Percentiles rank a stretch among this genome's conserved stretches.
These are phyloP conservation scores for Emys orbicularis DNA, from an alignment of 2,797 vertebrate species.

Conservation along the genomic window DNA sequence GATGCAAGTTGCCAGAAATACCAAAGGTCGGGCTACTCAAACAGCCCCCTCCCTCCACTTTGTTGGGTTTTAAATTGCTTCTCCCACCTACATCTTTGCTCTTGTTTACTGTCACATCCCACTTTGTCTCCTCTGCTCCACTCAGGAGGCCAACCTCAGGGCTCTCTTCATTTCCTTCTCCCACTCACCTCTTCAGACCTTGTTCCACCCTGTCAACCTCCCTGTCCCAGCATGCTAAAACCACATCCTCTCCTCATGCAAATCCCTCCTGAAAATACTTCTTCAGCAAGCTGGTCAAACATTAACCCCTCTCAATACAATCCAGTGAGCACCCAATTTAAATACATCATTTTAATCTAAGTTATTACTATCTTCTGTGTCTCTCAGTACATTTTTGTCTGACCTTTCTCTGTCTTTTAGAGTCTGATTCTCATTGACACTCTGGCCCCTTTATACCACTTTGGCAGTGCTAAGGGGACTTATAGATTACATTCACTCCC, in stretches of 20 bases:
- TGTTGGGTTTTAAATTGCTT: not conserved
- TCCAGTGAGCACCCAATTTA: not conserved
- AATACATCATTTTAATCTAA: not conserved
- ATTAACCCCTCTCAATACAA: not conserved
- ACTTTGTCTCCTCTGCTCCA: not conserved
- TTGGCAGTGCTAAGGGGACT: not conserved
- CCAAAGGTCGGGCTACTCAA: not conserved
- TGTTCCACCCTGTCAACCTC: not conserved
- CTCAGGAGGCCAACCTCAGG: not conserved
- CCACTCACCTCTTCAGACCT: not conserved
- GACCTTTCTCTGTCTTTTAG: not conserved
- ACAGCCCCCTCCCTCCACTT: not conserved
- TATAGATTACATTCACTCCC: not conserved
- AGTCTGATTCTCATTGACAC: not conserved
- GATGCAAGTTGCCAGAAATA: constrained; percentile 51
- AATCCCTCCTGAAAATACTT: not conserved
- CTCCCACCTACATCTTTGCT: not conserved
- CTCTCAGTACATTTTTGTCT: not conserved
- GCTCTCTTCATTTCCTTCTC: not conserved
- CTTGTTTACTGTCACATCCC: not conserved
- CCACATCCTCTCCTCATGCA: not conserved
- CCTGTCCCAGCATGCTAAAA: not conserved
- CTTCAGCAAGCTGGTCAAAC: not conserved
- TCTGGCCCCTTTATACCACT: not conserved
- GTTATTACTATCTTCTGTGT: not conserved